Evolutionary conservation across 2,888 invertebrate species (phyloP), one percentile per base, ranked within the genome.

Genomic region (Deilephila porcellus): DNA sequence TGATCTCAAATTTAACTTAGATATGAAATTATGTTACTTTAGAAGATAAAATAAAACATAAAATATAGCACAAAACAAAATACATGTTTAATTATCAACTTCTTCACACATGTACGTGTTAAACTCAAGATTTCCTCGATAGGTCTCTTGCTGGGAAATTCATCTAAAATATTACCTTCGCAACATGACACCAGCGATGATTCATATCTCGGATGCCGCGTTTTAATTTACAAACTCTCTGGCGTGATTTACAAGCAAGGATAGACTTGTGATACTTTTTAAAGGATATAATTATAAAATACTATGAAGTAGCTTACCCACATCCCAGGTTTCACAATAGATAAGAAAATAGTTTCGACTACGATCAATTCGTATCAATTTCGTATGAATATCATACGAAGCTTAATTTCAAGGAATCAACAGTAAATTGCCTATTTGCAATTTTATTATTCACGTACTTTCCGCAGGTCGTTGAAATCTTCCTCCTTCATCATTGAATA

Each of bases 211-310:
- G 52, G 25, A 25, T 67, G 67, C 52, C 52, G 25, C 8, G 20
- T 52, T 63, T 67, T 72, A 71, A 75, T 70, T 73, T 73, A 78
- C 80, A 77, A 79, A 79, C 76, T 74, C 67, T 45, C 64, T 29
- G 67, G 11, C 25, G 52, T 67, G 67, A 67, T 67, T 67, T 64
- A 64, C 14, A 20, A 5, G 37, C 11, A 37, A 45, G 64, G 45
- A 64, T 64, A 64, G 14, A 5, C 37, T 37, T 64, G 14, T 20
- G 37, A 37, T 64, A 37, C 64, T 11, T 37, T 45, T 64, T 64
- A 1, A 60, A 60, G n/a, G 37, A 64, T 20, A 8, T n/a, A n/a
- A 20, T 59, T 59, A 8, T 8, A 37, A 8, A 37, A 37, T 8
- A 7, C 2, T 8, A 37, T 34, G 6, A 34, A 34, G 34, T 6